Conservation (phyloP, 2,888 invertebrate species). For the Ennomos quercinarius region DNA sequence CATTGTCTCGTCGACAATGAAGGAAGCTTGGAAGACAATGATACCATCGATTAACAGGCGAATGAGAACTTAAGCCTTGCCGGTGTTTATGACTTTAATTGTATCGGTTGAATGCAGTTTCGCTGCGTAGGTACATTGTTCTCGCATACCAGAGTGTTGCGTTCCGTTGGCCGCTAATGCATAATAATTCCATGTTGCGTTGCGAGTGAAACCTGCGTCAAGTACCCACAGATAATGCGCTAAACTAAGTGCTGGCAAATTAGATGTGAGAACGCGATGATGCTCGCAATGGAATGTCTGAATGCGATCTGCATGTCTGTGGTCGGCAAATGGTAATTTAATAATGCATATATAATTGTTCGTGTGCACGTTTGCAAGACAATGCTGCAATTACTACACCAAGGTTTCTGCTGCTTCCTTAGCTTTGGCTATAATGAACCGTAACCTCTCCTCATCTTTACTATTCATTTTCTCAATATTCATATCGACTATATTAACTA, state of each 20-base stretch:
- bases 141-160: slow-evolving; percentile 67
- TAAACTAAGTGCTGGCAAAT: slow-evolving; percentile 56
- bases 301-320: slow-evolving; percentile 50
- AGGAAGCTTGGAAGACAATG: slow-evolving; percentile 79
- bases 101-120: slow-evolving; percentile 77
- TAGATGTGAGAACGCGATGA: slow-evolving; percentile 64
- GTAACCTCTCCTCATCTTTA: slow-evolving; percentile 26
- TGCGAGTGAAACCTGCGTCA: slow-evolving; percentile 72
- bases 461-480: slow-evolving; percentile 34
- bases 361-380: slow-evolving; percentile 18
- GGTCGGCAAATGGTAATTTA: slow-evolving; percentile 51
- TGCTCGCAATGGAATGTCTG: slow-evolving; percentile 55
- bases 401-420: slow-evolving; percentile 12
- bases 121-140: slow-evolving; percentile 73
- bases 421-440: slow-evolving; percentile 22
- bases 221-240: slow-evolving; percentile 58
- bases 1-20: slow-evolving; percentile 69
- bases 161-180: slow-evolving; percentile 68
- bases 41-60: slow-evolving; percentile 72
- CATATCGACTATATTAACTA: slow-evolving; percentile 38
- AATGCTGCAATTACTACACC: slow-evolving; percentile 12
- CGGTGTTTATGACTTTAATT: slow-evolving; percentile 78
- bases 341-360: slow-evolving; percentile 22
- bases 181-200: slow-evolving; percentile 76
- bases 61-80: slow-evolving; percentile 74